These are phyloP conservation scores for Xenentodon cancila DNA, from an alignment of 2,797 vertebrate species.

Conservation along the genomic window DNA sequence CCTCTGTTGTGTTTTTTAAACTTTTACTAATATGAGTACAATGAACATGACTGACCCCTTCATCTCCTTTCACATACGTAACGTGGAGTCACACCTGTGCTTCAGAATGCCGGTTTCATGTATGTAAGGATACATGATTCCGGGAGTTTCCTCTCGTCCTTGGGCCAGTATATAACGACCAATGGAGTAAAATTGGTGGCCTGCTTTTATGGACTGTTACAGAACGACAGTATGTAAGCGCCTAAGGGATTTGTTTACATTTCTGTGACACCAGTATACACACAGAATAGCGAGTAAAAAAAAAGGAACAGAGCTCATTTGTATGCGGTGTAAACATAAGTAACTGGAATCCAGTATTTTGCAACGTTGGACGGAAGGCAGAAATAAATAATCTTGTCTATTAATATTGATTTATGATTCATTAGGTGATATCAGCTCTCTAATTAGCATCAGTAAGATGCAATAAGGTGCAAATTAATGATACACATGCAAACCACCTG, in stretches of 20 bases:
- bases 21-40: too few relatives aligned
- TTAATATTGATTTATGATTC: slow-evolving; percentile 81
- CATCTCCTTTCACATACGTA: too few relatives aligned
- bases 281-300: background rate
- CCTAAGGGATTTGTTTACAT: background rate
- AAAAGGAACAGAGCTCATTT: slow-evolving; percentile 28
- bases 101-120: too few relatives aligned
- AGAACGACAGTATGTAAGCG: too few relatives aligned
- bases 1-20: too few relatives aligned
- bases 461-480: slow-evolving; percentile 68
- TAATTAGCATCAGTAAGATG: slow-evolving; percentile 76
- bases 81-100: too few relatives aligned
- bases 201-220: too few relatives aligned
- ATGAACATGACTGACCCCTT: too few relatives aligned
- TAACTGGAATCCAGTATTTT: slow-evolving; percentile 43
- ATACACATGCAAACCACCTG: slow-evolving; percentile 63
- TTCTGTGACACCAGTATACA: background rate
- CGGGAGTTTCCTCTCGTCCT: too few relatives aligned
- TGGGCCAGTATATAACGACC: too few relatives aligned
- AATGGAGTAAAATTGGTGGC: too few relatives aligned
- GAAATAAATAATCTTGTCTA: slow-evolving; percentile 77
- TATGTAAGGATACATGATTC: too few relatives aligned
- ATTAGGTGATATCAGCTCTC: slow-evolving; percentile 69
- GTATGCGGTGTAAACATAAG: slow-evolving; percentile 56
- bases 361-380: slow-evolving; percentile 46